A percentile compares a stretch with the other conserved stretches of the same genome.
phyloP scores from a whole-genome alignment of 2,113 vertebrate species.

The Vidua chalybeata region DNA sequence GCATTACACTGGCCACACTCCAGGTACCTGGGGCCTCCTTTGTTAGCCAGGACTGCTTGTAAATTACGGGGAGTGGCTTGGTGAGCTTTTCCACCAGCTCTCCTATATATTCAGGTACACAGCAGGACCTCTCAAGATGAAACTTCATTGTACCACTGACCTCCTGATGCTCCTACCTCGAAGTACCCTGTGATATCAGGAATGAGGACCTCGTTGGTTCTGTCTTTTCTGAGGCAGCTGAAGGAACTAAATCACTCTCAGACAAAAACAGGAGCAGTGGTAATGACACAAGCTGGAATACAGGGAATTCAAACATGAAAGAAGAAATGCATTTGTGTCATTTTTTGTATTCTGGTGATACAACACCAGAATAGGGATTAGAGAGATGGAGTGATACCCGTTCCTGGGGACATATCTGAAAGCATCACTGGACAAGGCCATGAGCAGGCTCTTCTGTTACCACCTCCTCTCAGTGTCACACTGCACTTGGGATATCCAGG shows the following conservation, averaged over 20 bases:
- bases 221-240: background rate
- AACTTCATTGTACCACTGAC: background rate
- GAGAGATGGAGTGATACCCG: background rate
- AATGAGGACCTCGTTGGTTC: background rate
- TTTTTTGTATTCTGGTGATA: background rate
- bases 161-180: background rate
- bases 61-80: background rate
- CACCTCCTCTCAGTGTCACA: background rate
- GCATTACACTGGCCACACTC: background rate
- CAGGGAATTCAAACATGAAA: background rate
- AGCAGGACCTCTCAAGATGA: background rate
- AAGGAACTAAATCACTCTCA: background rate
- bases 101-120: background rate
- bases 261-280: accelerated
- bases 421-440: background rate
- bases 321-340: background rate
- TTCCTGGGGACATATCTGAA: background rate
- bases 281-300: background rate
- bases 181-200: background rate
- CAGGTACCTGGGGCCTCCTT: background rate
- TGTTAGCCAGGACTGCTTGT: background rate
- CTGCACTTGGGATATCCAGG: accelerated
- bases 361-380: accelerated
- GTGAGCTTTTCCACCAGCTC: background rate
- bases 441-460: background rate